Conservation (phyloP, 2,888 invertebrate genomes). For the Drosophila prostipennis region DNA sequence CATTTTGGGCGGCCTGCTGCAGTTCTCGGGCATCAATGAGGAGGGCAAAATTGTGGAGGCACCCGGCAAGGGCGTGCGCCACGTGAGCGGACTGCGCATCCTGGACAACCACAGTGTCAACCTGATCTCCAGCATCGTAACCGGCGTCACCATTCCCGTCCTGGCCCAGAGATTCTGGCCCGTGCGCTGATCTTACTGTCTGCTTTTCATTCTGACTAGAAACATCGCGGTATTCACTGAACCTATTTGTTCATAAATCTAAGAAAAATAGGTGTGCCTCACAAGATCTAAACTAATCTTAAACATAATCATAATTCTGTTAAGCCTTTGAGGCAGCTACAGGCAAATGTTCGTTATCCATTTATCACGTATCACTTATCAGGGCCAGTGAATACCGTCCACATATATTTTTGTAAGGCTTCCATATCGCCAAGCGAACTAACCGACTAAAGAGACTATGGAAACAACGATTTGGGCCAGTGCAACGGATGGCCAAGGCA, state of each 20-base stretch:
- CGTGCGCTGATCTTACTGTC: constrained; percentile 57
- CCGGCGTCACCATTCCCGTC: constrained; percentile 89
- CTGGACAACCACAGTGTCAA: constrained; percentile 96
- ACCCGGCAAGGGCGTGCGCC: constrained; percentile 88
- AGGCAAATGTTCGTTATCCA: not conserved
- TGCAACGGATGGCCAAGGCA: constrained; percentile 10
- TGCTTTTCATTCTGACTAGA: not conserved
- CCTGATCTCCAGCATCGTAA: constrained; percentile 91
- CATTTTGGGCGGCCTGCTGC: constrained; percentile 92
- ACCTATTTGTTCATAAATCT: not conserved
- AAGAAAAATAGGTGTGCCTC: not conserved
- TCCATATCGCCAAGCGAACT: constrained; percentile 47
- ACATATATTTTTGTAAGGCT: constrained; percentile 46
- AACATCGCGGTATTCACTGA: not conserved
- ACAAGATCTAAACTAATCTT: not conserved
- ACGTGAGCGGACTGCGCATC: constrained; percentile 90
- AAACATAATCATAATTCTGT: not conserved
- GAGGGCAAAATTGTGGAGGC: constrained; percentile 89
- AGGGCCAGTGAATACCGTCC: not conserved
- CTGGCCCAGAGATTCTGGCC: constrained; percentile 87
- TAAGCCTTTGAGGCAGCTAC: not conserved
- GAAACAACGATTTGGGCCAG: constrained; percentile 19
- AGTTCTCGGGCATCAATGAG: constrained; percentile 92
- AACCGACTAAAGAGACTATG: constrained; percentile 41
- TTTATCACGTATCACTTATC: not conserved